Evolutionary conservation across 1,140 invertebrate species (phyloP).

Genomic region (Euura saliciscinereae): DNA sequence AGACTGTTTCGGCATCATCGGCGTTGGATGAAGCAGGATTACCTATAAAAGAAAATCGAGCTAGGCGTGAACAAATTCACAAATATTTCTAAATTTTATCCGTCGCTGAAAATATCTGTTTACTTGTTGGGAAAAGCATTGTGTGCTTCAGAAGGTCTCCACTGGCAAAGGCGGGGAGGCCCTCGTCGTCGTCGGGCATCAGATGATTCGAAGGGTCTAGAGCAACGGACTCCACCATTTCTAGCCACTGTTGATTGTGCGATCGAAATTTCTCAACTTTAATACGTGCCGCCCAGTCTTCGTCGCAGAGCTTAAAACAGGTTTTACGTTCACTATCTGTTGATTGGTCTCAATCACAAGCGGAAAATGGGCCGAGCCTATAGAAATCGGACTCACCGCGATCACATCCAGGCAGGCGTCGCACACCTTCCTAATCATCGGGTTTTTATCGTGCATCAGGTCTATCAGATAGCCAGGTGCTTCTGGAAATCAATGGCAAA

Average conservation of each 20-base stretch:
- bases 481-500: slow-evolving; percentile 61
- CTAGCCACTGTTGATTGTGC: slow-evolving; percentile 97
- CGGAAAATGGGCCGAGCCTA: background rate
- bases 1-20: slow-evolving; percentile 56
- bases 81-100: too few species aligned
- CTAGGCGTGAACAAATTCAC: slow-evolving; percentile 21
- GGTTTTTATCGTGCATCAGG: slow-evolving; percentile 96
- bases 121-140: slow-evolving; percentile 70
- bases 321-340: background rate
- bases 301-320: slow-evolving; percentile 75
- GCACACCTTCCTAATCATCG: slow-evolving; percentile 89
- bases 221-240: slow-evolving; percentile 83
- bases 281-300: slow-evolving; percentile 90
- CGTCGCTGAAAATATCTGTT: slow-evolving; percentile 9
- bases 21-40: slow-evolving; percentile 51
- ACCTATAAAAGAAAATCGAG: slow-evolving; percentile 35
- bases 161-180: slow-evolving; percentile 73
- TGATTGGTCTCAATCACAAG: background rate
- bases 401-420: slow-evolving; percentile 92
- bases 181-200: slow-evolving; percentile 66
- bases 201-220: slow-evolving; percentile 61
- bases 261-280: slow-evolving; percentile 94
- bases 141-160: slow-evolving; percentile 74
- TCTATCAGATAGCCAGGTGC: slow-evolving; percentile 96
- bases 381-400: slow-evolving; percentile 64